phyloP scores from a whole-genome alignment of 2,113 vertebrate genomes.

The Dipodomys spectabilis region DNA sequence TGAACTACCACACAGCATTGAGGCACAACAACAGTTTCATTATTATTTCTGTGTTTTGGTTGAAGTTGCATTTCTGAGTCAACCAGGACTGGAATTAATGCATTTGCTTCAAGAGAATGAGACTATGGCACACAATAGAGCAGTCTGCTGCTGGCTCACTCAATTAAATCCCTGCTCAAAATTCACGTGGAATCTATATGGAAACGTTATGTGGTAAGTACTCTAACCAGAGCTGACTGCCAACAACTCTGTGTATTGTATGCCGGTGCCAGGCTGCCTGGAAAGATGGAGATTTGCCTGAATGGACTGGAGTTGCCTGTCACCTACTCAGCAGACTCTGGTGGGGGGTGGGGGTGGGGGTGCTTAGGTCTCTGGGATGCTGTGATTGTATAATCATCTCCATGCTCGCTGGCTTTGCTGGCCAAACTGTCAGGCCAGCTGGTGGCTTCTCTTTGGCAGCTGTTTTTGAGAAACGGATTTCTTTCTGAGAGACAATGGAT shows the following conservation, averaged over 20 bases:
- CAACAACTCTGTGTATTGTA: background rate
- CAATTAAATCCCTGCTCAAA: background rate
- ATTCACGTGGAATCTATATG: background rate
- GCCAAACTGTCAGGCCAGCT: conserved; percentile 61
- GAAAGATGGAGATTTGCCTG: background rate
- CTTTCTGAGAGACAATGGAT: conserved; percentile 58
- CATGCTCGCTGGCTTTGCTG: background rate
- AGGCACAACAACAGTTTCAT: background rate
- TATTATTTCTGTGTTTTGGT: background rate
- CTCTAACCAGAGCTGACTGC: background rate
- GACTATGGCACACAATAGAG: background rate
- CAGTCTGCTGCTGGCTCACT: background rate
- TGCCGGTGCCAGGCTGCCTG: background rate
- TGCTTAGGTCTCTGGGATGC: background rate
- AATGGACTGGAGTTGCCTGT: background rate
- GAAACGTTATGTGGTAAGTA: conserved; percentile 44
- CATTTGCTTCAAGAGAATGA: conserved; percentile 3
- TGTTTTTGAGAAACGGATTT: conserved; percentile 64
- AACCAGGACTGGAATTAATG: background rate
- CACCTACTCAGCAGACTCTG: background rate
- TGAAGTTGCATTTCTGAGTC: background rate
- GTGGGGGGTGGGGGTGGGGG: background rate
- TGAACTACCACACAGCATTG: background rate
- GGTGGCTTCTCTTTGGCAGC: conserved; percentile 64
- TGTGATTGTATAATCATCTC: conserved; percentile 56